Evolutionary conservation across 2,888 invertebrate species (phyloP).

Genomic region (Lydus trimaculatus): DNA sequence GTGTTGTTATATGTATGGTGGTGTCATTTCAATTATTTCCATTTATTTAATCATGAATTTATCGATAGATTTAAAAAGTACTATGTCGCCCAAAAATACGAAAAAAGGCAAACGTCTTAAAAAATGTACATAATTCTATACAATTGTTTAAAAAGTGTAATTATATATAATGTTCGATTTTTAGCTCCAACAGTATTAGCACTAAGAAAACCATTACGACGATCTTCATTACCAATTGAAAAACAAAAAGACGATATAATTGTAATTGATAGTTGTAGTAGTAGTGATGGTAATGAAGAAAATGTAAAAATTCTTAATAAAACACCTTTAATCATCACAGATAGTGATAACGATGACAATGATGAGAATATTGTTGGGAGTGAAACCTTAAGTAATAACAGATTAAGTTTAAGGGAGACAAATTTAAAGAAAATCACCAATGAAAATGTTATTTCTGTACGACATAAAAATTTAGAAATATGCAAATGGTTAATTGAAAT

Average conservation of each 20-base stretch:
- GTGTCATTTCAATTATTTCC: not conserved
- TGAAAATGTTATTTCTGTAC: not conserved
- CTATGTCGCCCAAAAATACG: slow-evolving; percentile 52
- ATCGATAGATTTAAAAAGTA: slow-evolving; percentile 48
- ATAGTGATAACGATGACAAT: slow-evolving; percentile 30
- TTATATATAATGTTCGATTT: slow-evolving; percentile 26
- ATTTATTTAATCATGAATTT: slow-evolving; percentile 38
- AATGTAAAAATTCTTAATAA: slow-evolving; percentile 20
- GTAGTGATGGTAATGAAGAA: slow-evolving; percentile 27
- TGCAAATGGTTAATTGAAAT: slow-evolving; percentile 4
- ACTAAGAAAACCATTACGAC: slow-evolving; percentile 49
- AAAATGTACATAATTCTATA: slow-evolving; percentile 35
- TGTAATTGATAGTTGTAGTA: slow-evolving; percentile 30
- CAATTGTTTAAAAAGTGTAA: not conserved
- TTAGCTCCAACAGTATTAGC: slow-evolving; percentile 49
- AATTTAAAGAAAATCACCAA: not conserved
- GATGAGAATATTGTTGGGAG: not conserved
- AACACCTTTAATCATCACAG: slow-evolving; percentile 31
- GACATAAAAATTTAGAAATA: not conserved
- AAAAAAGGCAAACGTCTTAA: slow-evolving; percentile 38
- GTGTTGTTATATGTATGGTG: not conserved
- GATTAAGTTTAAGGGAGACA: not conserved
- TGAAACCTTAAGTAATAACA: not conserved
- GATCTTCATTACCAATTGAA: slow-evolving; percentile 43
- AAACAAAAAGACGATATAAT: slow-evolving; percentile 32